Base-by-base conservation (phyloP, 2,888 invertebrate genomes). In the Taphrorychus bicolor region DNA sequence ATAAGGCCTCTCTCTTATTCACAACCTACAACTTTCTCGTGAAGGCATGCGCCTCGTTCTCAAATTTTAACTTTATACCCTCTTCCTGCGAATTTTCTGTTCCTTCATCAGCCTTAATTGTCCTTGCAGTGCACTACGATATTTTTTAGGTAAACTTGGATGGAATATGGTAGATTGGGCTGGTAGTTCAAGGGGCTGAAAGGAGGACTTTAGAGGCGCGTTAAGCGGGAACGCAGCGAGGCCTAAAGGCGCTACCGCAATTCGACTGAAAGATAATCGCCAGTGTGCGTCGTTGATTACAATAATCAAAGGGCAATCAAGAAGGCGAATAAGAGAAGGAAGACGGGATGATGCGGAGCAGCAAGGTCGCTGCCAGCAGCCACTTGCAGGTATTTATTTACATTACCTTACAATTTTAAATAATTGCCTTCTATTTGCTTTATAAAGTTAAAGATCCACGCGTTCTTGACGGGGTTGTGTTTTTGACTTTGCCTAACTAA, bases 241-340 rank as follows among this genome's bases (percentile, higher is more conserved):
- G 52, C 57, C 66, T 49, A 58, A 23, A 61, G 66, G 66, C 66
- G 66, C 66, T 66, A 61, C 61, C 40, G 61, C 66, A 61, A 51
- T 53, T 41, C 57, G 42, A 61, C 61, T 45, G 48, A 42, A 48
- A 49, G 61, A 66, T 66, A 61, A 66, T 66, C 66, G 52, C 17
- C 57, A 60, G 52, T 56, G 54, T 40, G 40, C 66, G 60, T 42
- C 62, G 66, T 57, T 66, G 66, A 66, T 66, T 58, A 66, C 61
- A 66, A 66, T 66, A 66, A 66, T 66, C 66, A 66, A 66, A 66
- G 45, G 62, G 61, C 61, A 66, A 66, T 66, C 66, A 66, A 66
- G 66, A 52, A 23, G 66, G 49, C 16, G 22, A 23, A 52, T 18
- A 9, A 51, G 40, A 21, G 21, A 23, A n/a, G 21, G 48, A 59